These are phyloP conservation scores for Paelopatides confundens DNA, from an alignment of 53 echinoderm and acorn worm genomes.

Conservation along the genomic window DNA sequence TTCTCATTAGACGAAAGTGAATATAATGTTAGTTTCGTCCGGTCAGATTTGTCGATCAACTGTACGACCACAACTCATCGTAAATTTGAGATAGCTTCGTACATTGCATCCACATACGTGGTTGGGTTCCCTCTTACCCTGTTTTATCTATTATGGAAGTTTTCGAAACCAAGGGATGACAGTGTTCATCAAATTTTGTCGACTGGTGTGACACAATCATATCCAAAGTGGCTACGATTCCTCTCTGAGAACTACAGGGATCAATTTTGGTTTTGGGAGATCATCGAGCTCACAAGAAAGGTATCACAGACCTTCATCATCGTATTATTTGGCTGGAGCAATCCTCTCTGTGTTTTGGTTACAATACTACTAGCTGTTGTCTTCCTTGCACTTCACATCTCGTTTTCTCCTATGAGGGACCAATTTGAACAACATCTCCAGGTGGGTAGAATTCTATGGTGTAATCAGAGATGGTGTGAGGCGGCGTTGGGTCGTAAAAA, in stretches of 20 bases:
- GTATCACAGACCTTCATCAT: neutral
- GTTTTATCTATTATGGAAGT: slow-evolving; percentile 37
- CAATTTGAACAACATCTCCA: slow-evolving; percentile 30
- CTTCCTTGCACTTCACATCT: neutral
- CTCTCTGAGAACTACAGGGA: slow-evolving; percentile 29
- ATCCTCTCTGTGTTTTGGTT: neutral
- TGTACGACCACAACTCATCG: slow-evolving; percentile 35
- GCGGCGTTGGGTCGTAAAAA: too few relatives aligned
- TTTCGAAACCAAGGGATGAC: neutral
- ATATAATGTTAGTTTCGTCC: neutral
- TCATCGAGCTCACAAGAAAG: slow-evolving; percentile 32
- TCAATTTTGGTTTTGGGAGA: slow-evolving; percentile 44
- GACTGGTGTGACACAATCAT: neutral
- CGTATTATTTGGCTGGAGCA: slow-evolving; percentile 16
- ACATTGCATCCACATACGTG: slow-evolving; percentile 49
- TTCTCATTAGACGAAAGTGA: slow-evolving; percentile 47
- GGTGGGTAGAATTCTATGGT: slow-evolving; percentile 19
- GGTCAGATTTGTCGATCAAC: slow-evolving; percentile 63
- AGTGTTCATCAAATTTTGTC: neutral
- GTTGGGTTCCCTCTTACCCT: slow-evolving; percentile 56
- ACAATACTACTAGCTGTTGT: neutral
- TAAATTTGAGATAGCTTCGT: slow-evolving; percentile 39
- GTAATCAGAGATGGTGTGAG: too few relatives aligned
- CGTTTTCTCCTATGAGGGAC: slow-evolving; percentile 33
- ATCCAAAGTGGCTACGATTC: slow-evolving; percentile 15